A percentile compares a stretch with the other conserved stretches of the same genome.
Conservation (phyloP, 2,888 invertebrate species). For the Campoplex nolae region DNA sequence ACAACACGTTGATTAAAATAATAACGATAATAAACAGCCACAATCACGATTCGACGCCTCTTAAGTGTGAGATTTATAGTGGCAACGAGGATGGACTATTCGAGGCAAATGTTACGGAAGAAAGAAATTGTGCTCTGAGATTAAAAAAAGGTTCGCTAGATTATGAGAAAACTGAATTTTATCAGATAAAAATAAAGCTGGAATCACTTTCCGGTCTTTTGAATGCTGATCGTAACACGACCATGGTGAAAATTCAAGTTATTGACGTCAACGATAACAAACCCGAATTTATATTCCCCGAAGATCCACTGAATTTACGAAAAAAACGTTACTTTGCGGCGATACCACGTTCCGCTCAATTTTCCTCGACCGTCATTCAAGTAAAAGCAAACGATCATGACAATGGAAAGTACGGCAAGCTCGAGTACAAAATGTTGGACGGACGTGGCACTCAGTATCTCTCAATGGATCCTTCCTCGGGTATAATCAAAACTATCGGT, state of each 20-base stretch:
- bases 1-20: constrained; percentile 89
- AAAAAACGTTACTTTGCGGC: constrained; percentile 93
- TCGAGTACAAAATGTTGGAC: constrained; percentile 89
- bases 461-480: constrained; percentile 90
- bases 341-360: constrained; percentile 89
- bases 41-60: constrained; percentile 89
- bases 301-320: constrained; percentile 85
- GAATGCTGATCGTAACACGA: constrained; percentile 91
- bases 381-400: constrained; percentile 95
- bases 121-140: constrained; percentile 93
- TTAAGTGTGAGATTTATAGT: constrained; percentile 92
- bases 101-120: constrained; percentile 90
- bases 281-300: constrained; percentile 92
- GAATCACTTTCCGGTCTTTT: constrained; percentile 93
- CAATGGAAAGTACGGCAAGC: constrained; percentile 92
- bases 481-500: constrained; percentile 91
- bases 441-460: constrained; percentile 88
- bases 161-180: constrained; percentile 91
- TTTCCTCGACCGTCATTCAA: constrained; percentile 92
- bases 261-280: constrained; percentile 95
- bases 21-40: constrained; percentile 91
- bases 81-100: constrained; percentile 92
- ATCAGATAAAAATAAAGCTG: constrained; percentile 91
- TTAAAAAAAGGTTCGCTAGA: constrained; percentile 90
- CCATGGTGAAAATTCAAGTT: constrained; percentile 92